Percentiles rank a stretch among this genome's conserved stretches.
Evolutionary conservation across 2,797 vertebrate species (phyloP).

Genomic region (Phaenicophaeus curvirostris): DNA sequence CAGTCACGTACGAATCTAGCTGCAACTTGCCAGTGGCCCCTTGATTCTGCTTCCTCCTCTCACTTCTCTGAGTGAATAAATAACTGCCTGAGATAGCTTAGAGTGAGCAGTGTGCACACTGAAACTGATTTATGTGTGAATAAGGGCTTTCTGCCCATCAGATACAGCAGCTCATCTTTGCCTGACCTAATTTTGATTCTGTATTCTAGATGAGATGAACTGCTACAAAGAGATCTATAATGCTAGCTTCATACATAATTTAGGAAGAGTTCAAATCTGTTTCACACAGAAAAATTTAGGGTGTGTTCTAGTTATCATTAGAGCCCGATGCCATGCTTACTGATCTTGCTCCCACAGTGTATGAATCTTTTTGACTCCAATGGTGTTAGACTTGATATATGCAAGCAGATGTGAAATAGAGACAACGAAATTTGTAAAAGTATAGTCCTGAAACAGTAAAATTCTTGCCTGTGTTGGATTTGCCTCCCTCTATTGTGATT

Average conservation of each 20-base stretch:
- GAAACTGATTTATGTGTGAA: slow-evolving; percentile 59
- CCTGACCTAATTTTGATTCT: slow-evolving; percentile 67
- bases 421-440: not conserved
- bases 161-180: slow-evolving; percentile 44
- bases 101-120: slow-evolving; percentile 48
- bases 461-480: not conserved
- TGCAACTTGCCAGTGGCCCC: slow-evolving; percentile 35
- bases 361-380: slow-evolving; percentile 1
- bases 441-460: not conserved
- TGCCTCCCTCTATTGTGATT: not conserved
- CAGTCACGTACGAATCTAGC: slow-evolving; percentile 19
- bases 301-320: slow-evolving; percentile 27
- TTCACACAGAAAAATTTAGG: slow-evolving; percentile 51
- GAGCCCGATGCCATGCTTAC: not conserved
- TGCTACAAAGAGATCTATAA: slow-evolving; percentile 62
- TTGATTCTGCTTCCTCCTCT: slow-evolving; percentile 42
- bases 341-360: not conserved
- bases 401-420: not conserved
- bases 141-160: slow-evolving; percentile 59
- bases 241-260: slow-evolving; percentile 66
- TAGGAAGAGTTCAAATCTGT: slow-evolving; percentile 52
- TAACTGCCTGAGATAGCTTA: slow-evolving; percentile 46
- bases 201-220: slow-evolving; percentile 57
- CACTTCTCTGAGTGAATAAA: slow-evolving; percentile 55
- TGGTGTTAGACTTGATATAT: not conserved